phyloP scores from a whole-genome alignment of 2,113 vertebrate genomes.

The Mobula birostris region DNA sequence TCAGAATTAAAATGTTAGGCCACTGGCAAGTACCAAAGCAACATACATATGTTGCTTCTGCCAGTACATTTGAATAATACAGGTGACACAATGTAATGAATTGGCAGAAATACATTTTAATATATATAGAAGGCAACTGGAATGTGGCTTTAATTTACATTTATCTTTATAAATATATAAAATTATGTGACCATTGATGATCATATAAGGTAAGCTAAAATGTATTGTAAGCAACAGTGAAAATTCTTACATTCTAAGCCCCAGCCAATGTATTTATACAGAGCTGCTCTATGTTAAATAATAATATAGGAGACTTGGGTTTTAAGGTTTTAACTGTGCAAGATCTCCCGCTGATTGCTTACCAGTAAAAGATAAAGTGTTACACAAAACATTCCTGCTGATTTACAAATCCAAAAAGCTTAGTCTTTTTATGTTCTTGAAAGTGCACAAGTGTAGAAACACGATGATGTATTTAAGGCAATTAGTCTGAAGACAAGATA shows the following conservation, averaged over 20 bases:
- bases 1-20: too few relatives aligned
- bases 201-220: background rate
- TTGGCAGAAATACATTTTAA: background rate
- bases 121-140: background rate
- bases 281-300: background rate
- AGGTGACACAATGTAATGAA: background rate
- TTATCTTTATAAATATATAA: background rate
- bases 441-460: slow-evolving; percentile 78
- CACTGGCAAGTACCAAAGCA: too few relatives aligned
- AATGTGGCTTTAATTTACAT: background rate
- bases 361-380: background rate
- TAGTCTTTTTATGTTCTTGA: slow-evolving; percentile 57
- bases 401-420: slow-evolving; percentile 62
- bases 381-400: slow-evolving; percentile 60
- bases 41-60: background rate
- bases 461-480: slow-evolving; percentile 72
- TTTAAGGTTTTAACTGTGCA: background rate
- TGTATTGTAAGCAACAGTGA: background rate
- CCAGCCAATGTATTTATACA: background rate
- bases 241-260: background rate
- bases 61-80: too few relatives aligned
- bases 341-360: background rate
- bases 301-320: too few relatives aligned
- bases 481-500: slow-evolving; percentile 93
- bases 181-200: background rate